Conservation (phyloP, 2,888 invertebrate species). For the Panzeria rudis region DNA sequence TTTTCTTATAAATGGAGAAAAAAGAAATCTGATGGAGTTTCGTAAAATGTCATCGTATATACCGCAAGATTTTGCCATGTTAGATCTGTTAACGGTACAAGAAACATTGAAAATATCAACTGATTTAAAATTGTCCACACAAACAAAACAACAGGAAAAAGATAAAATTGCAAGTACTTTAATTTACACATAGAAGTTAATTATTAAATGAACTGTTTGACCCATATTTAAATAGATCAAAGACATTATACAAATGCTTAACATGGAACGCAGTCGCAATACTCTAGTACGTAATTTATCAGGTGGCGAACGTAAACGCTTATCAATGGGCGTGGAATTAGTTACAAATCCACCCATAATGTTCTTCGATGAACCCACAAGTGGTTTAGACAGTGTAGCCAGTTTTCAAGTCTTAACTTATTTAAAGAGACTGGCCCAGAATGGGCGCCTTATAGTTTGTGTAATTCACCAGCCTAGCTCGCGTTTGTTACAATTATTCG, state of each 20-base stretch:
- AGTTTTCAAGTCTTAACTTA: conserved; percentile 92
- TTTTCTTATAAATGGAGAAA: conserved; percentile 88
- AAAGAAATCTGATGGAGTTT: conserved; percentile 87
- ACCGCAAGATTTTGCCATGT: conserved; percentile 92
- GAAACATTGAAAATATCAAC: conserved; percentile 94
- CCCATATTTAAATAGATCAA: conserved; percentile 86
- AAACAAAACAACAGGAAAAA: conserved; percentile 87
- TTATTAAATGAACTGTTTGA: background rate
- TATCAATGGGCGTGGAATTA: conserved; percentile 94
- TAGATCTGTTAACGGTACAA: conserved; percentile 91
- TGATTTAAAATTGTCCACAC: conserved; percentile 90
- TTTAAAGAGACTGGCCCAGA: conserved; percentile 90
- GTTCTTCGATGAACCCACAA: conserved; percentile 97
- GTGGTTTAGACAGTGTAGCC: conserved; percentile 91
- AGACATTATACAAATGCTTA: conserved; percentile 90
- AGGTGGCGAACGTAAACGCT: conserved; percentile 94
- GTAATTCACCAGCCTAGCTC: conserved; percentile 97
- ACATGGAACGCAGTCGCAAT: conserved; percentile 87
- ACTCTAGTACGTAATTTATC: conserved; percentile 90
- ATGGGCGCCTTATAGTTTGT: conserved; percentile 93
- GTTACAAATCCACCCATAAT: conserved; percentile 96
- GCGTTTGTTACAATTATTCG: conserved; percentile 92
- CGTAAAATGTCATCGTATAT: conserved; percentile 89
- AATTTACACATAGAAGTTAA: background rate
- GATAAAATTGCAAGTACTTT: conserved; percentile 86